Conservation (phyloP, 2,797 vertebrate species). For the Trachops cirrhosus region DNA sequence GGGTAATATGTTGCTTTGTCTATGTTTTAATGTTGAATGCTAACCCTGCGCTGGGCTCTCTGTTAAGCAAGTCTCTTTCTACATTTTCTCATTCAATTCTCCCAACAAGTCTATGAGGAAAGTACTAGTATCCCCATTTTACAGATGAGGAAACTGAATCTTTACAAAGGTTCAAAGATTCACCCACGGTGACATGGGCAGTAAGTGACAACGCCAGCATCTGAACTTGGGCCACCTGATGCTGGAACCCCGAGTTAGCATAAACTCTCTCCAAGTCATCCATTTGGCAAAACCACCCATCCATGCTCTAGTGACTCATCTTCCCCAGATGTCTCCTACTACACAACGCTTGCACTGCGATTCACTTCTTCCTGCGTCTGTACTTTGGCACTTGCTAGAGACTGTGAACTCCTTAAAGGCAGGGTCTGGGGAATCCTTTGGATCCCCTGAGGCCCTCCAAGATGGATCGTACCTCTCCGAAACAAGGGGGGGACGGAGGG, state of each 20-base stretch:
- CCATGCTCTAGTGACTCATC: not conserved
- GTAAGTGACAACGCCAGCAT: not conserved
- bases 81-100: not conserved
- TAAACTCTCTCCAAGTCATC: not conserved
- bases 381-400: not conserved
- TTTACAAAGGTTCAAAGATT: not conserved
- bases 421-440: not conserved
- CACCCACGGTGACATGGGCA: not conserved
- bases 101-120: not conserved
- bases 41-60: not conserved
- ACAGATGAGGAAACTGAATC: not conserved
- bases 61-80: not conserved
- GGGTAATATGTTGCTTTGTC: not conserved
- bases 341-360: not conserved
- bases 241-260: not conserved
- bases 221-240: not conserved
- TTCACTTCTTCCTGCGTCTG: not conserved
- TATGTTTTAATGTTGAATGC: not conserved
- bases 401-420: not conserved
- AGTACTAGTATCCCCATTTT: not conserved
- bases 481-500: not conserved
- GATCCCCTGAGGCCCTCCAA: not conserved
- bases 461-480: not conserved
- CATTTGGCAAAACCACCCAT: not conserved
- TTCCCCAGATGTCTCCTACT: not conserved